phyloP scores from a whole-genome alignment of 2,888 invertebrate species.

The Schizotus pectinicornis region DNA sequence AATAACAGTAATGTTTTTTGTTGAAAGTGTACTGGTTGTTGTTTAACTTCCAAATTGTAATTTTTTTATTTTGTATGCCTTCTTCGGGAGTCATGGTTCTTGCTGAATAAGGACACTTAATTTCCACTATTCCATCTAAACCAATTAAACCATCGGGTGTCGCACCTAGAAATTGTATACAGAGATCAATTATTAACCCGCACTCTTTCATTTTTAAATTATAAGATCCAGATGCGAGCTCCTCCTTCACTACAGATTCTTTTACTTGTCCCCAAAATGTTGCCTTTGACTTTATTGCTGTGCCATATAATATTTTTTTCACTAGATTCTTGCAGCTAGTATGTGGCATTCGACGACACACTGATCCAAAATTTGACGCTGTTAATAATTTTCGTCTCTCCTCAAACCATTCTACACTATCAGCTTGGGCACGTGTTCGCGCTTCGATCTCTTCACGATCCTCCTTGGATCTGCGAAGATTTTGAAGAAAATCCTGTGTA shows the following conservation, averaged over 20 bases:
- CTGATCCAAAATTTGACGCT: conserved; percentile 32
- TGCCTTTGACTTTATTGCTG: too few relatives aligned
- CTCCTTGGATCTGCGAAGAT: neutral
- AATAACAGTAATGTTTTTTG: neutral
- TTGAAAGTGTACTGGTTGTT: too few relatives aligned
- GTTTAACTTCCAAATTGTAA: neutral
- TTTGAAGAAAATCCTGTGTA: neutral
- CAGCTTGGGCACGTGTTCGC: conserved; percentile 19
- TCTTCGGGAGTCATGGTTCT: conserved; percentile 15
- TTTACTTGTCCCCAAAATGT: neutral
- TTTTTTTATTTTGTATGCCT: conserved; percentile 5
- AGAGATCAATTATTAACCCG: conserved; percentile 24
- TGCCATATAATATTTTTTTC: neutral
- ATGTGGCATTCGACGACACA: conserved; percentile 17
- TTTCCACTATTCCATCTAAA: conserved; percentile 15
- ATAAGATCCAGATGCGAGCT: neutral
- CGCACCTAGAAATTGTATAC: conserved; percentile 19
- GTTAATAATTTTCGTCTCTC: conserved; percentile 27
- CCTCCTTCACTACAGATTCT: neutral
- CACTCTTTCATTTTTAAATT: conserved; percentile 16
- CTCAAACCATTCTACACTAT: conserved; percentile 32
- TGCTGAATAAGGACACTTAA: conserved; percentile 25
- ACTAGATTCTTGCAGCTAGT: conserved; percentile 3
- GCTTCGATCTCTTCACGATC: neutral
- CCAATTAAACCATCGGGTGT: conserved; percentile 28